Conservation (phyloP, 1,140 invertebrate species). For the Heliconius congener region DNA sequence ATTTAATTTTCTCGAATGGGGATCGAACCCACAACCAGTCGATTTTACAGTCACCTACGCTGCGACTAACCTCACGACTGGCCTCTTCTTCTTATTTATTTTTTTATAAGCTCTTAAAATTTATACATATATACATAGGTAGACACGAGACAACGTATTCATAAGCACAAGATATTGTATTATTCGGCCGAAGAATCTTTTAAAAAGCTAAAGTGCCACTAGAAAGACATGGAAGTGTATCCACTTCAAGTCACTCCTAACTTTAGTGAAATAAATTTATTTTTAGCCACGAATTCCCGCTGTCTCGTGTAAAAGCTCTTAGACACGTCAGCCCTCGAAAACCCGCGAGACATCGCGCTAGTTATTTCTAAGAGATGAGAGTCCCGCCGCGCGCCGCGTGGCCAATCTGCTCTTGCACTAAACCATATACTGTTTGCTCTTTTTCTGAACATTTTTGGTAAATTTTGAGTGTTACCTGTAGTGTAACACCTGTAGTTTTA, state of each 20-base stretch:
- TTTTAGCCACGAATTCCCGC: conserved; percentile 25
- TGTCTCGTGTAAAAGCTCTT: conserved; percentile 13
- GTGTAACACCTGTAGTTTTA: background rate
- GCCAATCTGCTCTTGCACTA: background rate
- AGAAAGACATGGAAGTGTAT: conserved; percentile 3
- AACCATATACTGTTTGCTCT: background rate
- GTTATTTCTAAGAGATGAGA: conserved; percentile 5
- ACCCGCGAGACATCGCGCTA: conserved; percentile 7
- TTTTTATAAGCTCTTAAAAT: background rate
- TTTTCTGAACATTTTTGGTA: background rate
- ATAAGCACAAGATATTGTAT: conserved; percentile 2
- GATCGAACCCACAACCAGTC: no score
- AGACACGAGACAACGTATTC: background rate
- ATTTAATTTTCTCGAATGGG: no score
- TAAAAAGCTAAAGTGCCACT: conserved; percentile 9
- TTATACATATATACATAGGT: no score
- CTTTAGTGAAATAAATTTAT: conserved; percentile 27
- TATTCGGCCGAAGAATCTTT: conserved; percentile 8
- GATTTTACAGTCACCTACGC: no score
- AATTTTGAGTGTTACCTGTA: background rate
- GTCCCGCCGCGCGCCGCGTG: background rate
- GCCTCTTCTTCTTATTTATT: no score
- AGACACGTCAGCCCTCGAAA: conserved; percentile 21
- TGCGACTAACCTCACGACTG: no score
- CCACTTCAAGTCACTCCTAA: conserved; percentile 17